Conservation (phyloP, 2,888 invertebrate species). For the Trichogramma evanescens region DNA sequence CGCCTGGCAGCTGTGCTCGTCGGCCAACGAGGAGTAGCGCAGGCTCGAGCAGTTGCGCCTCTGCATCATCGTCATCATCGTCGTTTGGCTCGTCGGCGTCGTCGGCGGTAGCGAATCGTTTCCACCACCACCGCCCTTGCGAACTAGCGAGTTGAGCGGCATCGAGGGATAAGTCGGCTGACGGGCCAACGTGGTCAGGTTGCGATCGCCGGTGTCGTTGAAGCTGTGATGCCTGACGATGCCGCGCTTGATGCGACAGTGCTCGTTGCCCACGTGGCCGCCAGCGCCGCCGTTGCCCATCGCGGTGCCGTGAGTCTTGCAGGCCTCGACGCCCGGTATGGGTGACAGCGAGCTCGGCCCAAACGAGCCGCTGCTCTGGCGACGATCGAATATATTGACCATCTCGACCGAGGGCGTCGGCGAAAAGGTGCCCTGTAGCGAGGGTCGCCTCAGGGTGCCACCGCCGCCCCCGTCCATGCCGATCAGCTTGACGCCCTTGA, state of each 20-base stretch:
- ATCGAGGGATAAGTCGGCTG: conserved; percentile 46
- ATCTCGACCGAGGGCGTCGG: conserved; percentile 45
- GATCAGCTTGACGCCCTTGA: conserved; percentile 43
- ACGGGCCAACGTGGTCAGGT: conserved; percentile 42
- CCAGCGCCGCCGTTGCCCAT: conserved; percentile 35
- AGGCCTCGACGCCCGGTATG: conserved; percentile 43
- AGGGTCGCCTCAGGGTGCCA: conserved; percentile 40
- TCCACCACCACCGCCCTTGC: conserved; percentile 22
- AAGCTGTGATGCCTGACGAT: conserved; percentile 46
- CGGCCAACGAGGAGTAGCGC: conserved; percentile 38
- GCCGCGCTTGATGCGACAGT: conserved; percentile 43
- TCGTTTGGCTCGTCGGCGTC: no score
- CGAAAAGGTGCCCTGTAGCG: conserved; percentile 44
- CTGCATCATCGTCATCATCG: not conserved
- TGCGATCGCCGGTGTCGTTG: conserved; percentile 44
- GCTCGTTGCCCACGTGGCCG: conserved; percentile 40
- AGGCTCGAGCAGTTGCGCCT: conserved; percentile 27
- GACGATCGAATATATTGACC: conserved; percentile 42
- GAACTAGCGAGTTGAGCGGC: conserved; percentile 41
- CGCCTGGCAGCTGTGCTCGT: conserved; percentile 32
- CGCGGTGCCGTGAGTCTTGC: conserved; percentile 44
- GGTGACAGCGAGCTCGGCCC: conserved; percentile 43
- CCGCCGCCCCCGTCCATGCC: conserved; percentile 46
- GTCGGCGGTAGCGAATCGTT: no score
- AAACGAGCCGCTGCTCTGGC: conserved; percentile 42